Base-by-base conservation (phyloP, 2,888 invertebrate genomes). In the Macaria liturata region DNA sequence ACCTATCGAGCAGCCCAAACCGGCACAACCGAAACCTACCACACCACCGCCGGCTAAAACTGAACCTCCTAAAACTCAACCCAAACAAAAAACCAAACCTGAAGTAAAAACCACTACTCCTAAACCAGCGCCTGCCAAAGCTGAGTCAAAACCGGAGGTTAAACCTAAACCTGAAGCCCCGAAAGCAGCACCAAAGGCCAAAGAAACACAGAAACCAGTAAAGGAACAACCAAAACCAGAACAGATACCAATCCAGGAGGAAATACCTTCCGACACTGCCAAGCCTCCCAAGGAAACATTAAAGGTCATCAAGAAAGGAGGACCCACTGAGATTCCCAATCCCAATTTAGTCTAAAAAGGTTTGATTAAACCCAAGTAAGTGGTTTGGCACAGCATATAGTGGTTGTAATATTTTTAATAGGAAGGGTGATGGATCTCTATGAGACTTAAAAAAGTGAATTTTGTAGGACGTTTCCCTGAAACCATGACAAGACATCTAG, bases 241-340 rank as follows among this genome's bases (percentile, higher is more conserved):
- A 61, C 72, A 80, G 65, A 89, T 86, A 57, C 94, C 94, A 3
- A 91, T 94, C 8, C 83, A 81, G 57, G 94, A 94, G 73, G 84
- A 92, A 49, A 92, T 94, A 59, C 86, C 88, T 3, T 84, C 87
- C 0, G 94, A 94, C 68, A 93, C 92, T 0, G 78, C 81, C 30
- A 92, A 93, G 55, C 93, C 94, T 0, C 79, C 79, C 66, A 86
- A 88, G 59, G 92, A 93, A 65, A 93, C 88, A 49, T 84, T 94
- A 32, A 94, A 93, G 81, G 93, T 94, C 3, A 94, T 94, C 57
- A 94, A 91, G 70, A 93, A 92, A 69, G 92, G 86, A 58, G 94
- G 94, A 7, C 92, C 92, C 2, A 75, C 83, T 31, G 92, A 91
- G 68, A 92, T 92, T 30, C 91, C 89, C 47, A 81, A 85, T 64